Conservation (phyloP, 2,113 vertebrate species). For the Odocoileus hemionus region DNA sequence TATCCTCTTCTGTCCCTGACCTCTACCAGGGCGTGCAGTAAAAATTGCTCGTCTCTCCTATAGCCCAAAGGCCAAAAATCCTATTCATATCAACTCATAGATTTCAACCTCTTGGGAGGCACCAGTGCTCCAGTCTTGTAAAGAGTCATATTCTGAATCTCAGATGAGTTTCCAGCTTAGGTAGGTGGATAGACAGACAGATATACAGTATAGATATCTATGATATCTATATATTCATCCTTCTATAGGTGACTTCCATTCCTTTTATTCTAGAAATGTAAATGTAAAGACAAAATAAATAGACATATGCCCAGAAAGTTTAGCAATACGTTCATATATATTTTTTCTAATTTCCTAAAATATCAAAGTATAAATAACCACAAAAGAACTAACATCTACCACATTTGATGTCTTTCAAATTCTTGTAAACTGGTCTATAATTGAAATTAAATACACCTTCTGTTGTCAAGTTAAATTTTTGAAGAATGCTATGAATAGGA, state of each 20-base stretch:
- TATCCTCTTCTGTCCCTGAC: not conserved
- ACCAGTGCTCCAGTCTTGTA: not conserved
- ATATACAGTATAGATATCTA: not conserved
- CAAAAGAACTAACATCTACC: conserved; percentile 50
- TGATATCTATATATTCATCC: not conserved
- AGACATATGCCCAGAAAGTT: not conserved
- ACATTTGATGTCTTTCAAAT: conserved; percentile 47
- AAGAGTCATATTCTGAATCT: not conserved
- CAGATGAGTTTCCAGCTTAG: not conserved
- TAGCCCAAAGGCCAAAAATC: not conserved
- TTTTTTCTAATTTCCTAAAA: conserved; percentile 22
- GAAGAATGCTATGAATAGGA: conserved; percentile 12
- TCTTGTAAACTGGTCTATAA: not conserved
- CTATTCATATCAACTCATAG: not conserved
- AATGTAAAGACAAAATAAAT: not conserved
- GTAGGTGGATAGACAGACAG: not conserved
- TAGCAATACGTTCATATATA: not conserved
- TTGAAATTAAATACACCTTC: conserved; percentile 32
- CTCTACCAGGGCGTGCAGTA: not conserved
- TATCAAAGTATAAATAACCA: conserved; percentile 63
- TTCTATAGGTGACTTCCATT: not conserved
- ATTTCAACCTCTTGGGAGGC: not conserved
- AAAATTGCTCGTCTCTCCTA: not conserved
- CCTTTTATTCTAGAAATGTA: not conserved
- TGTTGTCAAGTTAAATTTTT: conserved; percentile 27